Evolutionary conservation across 2,797 vertebrate species (phyloP).

Genomic region (Mormyrops boulengeri): DNA sequence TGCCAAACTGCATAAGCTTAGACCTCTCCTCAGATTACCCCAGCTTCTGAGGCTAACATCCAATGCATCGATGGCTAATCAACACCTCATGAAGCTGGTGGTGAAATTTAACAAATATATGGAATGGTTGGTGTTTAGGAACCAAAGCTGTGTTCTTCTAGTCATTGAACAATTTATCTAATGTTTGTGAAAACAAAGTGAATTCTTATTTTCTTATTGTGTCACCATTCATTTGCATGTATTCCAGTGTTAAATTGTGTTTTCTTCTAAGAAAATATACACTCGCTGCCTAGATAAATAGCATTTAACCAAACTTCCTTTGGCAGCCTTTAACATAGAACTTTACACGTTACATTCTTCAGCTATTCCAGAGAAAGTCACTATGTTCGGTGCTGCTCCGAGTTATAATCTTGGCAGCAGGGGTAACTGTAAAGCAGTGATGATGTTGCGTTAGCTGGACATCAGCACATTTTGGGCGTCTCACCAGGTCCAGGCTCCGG

Average conservation of each 20-base stretch:
- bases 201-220: not conserved
- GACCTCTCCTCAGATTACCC: not conserved
- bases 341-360: not conserved
- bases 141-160: not conserved
- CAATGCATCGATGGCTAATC: not conserved
- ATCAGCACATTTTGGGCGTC: slow-evolving; percentile 25
- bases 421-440: not conserved
- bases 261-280: not conserved
- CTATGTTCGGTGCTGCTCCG: not conserved
- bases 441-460: not conserved
- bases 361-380: not conserved
- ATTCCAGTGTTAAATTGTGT: not conserved
- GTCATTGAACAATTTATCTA: not conserved
- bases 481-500: slow-evolving; percentile 87
- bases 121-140: not conserved
- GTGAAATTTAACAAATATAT: not conserved
- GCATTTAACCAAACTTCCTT: not conserved
- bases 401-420: not conserved
- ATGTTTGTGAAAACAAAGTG: not conserved
- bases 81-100: not conserved
- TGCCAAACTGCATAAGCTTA: not conserved
- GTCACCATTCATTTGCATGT: not conserved
- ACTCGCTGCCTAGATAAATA: not conserved
- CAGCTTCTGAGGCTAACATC: not conserved
- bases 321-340: not conserved